phyloP scores from a whole-genome alignment of 2,888 invertebrate species.

The Ophonus ardosiacus region DNA sequence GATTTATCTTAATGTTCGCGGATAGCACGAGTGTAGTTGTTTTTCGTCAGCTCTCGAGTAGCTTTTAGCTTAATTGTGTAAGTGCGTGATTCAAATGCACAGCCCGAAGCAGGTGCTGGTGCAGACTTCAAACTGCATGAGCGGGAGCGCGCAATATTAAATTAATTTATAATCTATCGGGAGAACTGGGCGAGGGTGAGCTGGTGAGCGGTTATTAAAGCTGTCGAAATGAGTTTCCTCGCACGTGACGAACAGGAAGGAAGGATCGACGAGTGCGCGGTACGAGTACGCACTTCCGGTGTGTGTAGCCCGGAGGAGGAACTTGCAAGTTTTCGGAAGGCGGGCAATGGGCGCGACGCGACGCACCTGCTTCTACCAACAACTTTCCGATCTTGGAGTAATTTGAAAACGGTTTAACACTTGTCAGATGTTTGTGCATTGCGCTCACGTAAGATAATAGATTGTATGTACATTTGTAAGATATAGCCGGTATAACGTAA shows the following conservation, averaged over 20 bases:
- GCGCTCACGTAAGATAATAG: conserved; percentile 69
- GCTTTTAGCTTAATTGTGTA: conserved; percentile 52
- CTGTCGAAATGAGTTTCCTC: conserved; percentile 58
- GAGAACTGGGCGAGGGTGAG: conserved; percentile 54
- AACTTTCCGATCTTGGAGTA: conserved; percentile 61
- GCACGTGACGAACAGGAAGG: conserved; percentile 50
- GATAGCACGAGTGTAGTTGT: conserved; percentile 29
- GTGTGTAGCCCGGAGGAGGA: conserved; percentile 34
- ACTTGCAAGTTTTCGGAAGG: conserved; percentile 1
- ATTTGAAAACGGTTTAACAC: conserved; percentile 69
- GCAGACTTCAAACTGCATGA: not conserved
- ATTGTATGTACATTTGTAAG: conserved; percentile 69
- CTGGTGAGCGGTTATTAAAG: conserved; percentile 58
- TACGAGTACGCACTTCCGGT: conserved; percentile 54
- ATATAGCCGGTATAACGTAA: conserved; percentile 66
- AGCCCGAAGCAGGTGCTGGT: not conserved
- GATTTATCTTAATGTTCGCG: conserved; percentile 39
- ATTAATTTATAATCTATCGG: conserved; percentile 61
- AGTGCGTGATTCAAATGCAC: conserved; percentile 47
- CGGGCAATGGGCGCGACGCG: conserved; percentile 17
- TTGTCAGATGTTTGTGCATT: conserved; percentile 70
- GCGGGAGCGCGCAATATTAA: conserved; percentile 57
- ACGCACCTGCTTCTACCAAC: conserved; percentile 49
- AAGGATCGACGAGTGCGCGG: conserved; percentile 20
- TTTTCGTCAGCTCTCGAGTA: conserved; percentile 16